Percentiles rank a stretch among this genome's conserved stretches.
Conservation (phyloP, 2,888 invertebrate species). For the Nomada lathburiana region DNA sequence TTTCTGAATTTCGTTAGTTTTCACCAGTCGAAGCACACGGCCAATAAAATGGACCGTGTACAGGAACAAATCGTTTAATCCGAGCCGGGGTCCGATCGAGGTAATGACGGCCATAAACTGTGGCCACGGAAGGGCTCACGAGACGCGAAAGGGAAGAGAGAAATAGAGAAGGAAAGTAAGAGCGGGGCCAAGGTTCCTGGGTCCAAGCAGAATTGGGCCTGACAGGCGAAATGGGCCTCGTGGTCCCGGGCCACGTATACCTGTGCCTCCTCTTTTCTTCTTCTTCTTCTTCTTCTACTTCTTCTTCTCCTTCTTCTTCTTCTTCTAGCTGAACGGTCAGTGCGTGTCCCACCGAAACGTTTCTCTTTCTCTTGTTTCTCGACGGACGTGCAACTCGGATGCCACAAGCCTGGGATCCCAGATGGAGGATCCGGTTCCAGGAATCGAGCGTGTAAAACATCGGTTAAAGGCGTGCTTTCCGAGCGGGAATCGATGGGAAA, state of each 20-base stretch:
- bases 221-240: slow-evolving; percentile 82
- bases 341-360: slow-evolving; percentile 41
- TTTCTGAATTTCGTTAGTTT: too few species aligned
- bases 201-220: slow-evolving; percentile 81
- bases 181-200: slow-evolving; percentile 69
- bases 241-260: slow-evolving; percentile 74
- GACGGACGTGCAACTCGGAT: slow-evolving; percentile 66
- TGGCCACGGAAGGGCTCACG: slow-evolving; percentile 62
- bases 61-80: slow-evolving; percentile 83
- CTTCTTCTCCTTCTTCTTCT: slow-evolving; percentile 11
- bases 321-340: slow-evolving; percentile 4
- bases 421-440: slow-evolving; percentile 79
- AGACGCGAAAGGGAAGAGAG: slow-evolving; percentile 4
- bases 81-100: slow-evolving; percentile 79
- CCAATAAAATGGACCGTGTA: slow-evolving; percentile 66
- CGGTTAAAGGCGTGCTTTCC: slow-evolving; percentile 82
- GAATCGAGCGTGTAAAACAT: slow-evolving; percentile 83
- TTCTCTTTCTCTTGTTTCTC: slow-evolving; percentile 57
- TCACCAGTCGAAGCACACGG: slow-evolving; percentile 20
- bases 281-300: slow-evolving; percentile 4
- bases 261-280: slow-evolving; percentile 57
- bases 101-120: slow-evolving; percentile 84
- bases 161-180: neutral
- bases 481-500: slow-evolving; percentile 80
- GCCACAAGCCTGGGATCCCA: slow-evolving; percentile 70